Percentiles rank a stretch among this genome's conserved stretches.
These are phyloP conservation scores for Tamandua tetradactyla DNA, from an alignment of 2,797 vertebrate genomes.

Conservation along the genomic window DNA sequence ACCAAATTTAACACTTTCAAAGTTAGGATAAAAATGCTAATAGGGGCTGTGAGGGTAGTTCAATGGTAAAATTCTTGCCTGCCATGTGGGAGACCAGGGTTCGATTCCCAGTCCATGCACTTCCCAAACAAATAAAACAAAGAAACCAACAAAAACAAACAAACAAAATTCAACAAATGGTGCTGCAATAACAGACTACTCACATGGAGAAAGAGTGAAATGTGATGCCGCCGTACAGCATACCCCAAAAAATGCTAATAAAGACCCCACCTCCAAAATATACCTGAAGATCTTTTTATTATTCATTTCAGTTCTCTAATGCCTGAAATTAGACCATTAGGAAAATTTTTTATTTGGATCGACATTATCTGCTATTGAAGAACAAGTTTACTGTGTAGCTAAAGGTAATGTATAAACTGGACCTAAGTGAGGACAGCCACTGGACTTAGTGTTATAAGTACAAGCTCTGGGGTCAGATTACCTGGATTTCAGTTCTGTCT, in stretches of 20 bases:
- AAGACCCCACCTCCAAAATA: background rate
- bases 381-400: background rate
- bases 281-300: background rate
- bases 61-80: too few species aligned
- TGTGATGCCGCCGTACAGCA: too few species aligned
- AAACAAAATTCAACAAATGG: too few species aligned
- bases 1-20: background rate
- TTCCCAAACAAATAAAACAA: too few species aligned
- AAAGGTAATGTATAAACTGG: background rate
- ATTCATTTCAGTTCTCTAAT: background rate
- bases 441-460: background rate
- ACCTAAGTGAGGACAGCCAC: background rate
- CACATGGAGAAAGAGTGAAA: too few species aligned
- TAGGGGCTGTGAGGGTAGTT: too few species aligned
- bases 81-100: too few species aligned
- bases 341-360: background rate
- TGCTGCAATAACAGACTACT: too few species aligned
- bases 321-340: background rate
- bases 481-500: background rate
- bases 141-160: too few species aligned
- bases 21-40: background rate
- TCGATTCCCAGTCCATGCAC: too few species aligned
- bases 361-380: background rate
- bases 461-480: background rate
- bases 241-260: background rate